phyloP scores from a whole-genome alignment of 2,797 vertebrate species.

The Thamnophis elegans region DNA sequence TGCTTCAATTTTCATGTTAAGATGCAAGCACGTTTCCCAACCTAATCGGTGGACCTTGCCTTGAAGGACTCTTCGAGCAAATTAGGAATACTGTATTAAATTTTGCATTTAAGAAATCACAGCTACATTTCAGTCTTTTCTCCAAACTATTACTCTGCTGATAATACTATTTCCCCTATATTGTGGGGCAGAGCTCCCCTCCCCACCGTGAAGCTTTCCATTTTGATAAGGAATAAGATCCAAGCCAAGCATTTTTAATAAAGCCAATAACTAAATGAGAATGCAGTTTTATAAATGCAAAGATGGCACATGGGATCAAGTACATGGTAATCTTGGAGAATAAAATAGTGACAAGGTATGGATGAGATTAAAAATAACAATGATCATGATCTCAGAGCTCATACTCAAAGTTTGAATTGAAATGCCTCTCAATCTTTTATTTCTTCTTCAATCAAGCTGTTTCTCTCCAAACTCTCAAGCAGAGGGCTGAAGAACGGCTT shows the following conservation, averaged over 20 bases:
- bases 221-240: neutral
- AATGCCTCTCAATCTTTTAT: neutral
- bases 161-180: neutral
- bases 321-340: neutral
- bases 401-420: neutral
- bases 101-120: neutral
- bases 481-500: neutral
- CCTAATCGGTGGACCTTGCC: neutral
- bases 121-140: neutral
- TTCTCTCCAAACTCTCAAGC: neutral
- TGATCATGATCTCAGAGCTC: neutral
- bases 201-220: neutral
- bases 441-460: neutral
- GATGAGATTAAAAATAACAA: neutral
- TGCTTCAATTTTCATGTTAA: neutral
- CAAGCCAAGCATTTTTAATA: neutral
- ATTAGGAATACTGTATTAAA: neutral
- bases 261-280: neutral
- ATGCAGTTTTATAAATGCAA: neutral
- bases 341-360: neutral
- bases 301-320: neutral
- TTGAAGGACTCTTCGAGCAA: neutral
- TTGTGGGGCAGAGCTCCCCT: neutral
- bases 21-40: neutral
- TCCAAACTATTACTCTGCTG: neutral